A percentile compares a stretch with the other conserved stretches of the same genome.
These are phyloP conservation scores for Ichneumoninae sp. DNA, from an alignment of 2,888 invertebrate genomes.

Conservation along the genomic window DNA sequence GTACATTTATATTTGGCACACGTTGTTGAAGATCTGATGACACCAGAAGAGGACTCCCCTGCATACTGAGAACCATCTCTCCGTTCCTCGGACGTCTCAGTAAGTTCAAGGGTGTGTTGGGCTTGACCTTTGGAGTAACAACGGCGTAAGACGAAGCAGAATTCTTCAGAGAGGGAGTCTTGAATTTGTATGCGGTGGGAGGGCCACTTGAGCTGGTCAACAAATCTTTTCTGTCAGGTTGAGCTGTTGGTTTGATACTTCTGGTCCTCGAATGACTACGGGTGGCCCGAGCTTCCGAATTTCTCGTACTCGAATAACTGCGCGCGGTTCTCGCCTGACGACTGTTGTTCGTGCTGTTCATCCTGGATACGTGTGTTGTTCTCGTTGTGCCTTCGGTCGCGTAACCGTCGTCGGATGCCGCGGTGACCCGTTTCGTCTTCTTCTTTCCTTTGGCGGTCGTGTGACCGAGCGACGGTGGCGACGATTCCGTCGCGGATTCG, in stretches of 20 bases:
- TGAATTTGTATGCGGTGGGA: constrained; percentile 66
- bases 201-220: constrained; percentile 54
- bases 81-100: constrained; percentile 87
- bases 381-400: constrained; percentile 74
- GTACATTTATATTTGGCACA: constrained; percentile 89
- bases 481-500: constrained; percentile 33
- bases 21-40: constrained; percentile 85
- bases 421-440: constrained; percentile 72
- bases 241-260: constrained; percentile 61
- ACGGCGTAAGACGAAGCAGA: constrained; percentile 61
- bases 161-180: constrained; percentile 73
- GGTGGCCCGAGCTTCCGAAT: constrained; percentile 6
- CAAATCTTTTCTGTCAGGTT: constrained; percentile 34
- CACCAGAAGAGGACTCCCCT: constrained; percentile 88
- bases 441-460: constrained; percentile 56
- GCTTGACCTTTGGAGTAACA: constrained; percentile 85
- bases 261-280: constrained; percentile 71
- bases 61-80: constrained; percentile 89
- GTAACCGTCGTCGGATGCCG: constrained; percentile 80
- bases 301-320: constrained; percentile 56
- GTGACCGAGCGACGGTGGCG: constrained; percentile 34
- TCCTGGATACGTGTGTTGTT: constrained; percentile 57
- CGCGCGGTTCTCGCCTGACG: constrained; percentile 36
- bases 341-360: constrained; percentile 40
- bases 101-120: constrained; percentile 87